These are phyloP conservation scores for Drosophila serrata DNA, from an alignment of 1,140 invertebrate genomes.

Conservation along the genomic window DNA sequence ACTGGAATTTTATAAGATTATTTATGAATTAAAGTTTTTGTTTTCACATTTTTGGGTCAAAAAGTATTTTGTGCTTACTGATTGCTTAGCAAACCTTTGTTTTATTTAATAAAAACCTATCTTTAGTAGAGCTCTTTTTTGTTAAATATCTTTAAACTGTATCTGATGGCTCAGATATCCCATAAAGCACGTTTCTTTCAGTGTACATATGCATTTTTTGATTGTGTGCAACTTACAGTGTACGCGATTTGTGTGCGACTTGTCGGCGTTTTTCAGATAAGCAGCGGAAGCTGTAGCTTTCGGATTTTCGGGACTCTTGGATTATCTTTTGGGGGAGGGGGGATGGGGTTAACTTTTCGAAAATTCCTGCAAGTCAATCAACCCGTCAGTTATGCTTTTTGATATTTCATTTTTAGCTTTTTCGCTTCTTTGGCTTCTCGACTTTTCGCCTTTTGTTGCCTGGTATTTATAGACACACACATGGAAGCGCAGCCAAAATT, in stretches of 20 bases:
- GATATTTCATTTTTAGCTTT: conserved; percentile 51
- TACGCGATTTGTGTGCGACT: conserved; percentile 34
- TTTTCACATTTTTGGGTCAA: neutral
- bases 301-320: conserved; percentile 14
- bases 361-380: conserved; percentile 80
- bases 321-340: conserved; percentile 1
- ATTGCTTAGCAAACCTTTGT: neutral
- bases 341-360: conserved; percentile 30
- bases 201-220: conserved; percentile 17
- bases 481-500: conserved; percentile 59
- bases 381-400: conserved; percentile 64
- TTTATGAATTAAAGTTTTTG: neutral
- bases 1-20: conserved; percentile 1
- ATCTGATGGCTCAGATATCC: neutral
- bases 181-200: neutral
- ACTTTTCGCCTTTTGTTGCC: conserved; percentile 43
- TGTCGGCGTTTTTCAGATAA: conserved; percentile 55
- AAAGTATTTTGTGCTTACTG: neutral
- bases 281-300: conserved; percentile 56
- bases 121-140: neutral
- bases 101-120: neutral
- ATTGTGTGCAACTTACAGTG: conserved; percentile 59
- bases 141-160: neutral
- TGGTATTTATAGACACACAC: conserved; percentile 71
- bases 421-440: conserved; percentile 27